phyloP scores from a whole-genome alignment of 2,888 invertebrate species.

The Pristionchus fissidentatus region DNA sequence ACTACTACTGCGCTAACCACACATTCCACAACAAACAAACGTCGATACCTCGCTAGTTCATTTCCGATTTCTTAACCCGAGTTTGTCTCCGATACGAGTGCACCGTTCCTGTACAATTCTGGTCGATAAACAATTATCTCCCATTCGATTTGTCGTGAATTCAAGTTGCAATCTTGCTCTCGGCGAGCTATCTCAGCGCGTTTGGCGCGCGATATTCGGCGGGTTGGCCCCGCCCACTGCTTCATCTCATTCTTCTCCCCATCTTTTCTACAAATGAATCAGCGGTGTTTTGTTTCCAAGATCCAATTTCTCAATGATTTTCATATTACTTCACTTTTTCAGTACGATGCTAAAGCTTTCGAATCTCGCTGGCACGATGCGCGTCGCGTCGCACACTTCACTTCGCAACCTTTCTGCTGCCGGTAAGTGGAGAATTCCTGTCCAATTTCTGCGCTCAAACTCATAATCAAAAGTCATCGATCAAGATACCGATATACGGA shows the following conservation, averaged over 20 bases:
- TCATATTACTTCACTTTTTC: background rate
- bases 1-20: background rate
- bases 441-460: background rate
- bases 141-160: no score
- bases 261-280: background rate
- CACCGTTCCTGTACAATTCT: background rate
- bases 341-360: constrained; percentile 10
- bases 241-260: background rate
- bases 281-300: background rate
- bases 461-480: no score
- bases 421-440: background rate
- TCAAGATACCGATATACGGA: no score
- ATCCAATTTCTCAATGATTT: background rate
- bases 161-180: no score
- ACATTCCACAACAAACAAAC: background rate
- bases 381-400: background rate
- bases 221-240: constrained; percentile 20
- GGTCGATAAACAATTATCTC: background rate
- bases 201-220: no score
- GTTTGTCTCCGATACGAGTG: background rate
- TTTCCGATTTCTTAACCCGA: background rate
- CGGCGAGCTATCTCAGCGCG: no score
- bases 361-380: background rate
- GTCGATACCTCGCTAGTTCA: no score
- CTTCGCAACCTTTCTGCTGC: background rate